Base-by-base conservation (phyloP, 2,797 vertebrate genomes). In the Catharus ustulatus region DNA sequence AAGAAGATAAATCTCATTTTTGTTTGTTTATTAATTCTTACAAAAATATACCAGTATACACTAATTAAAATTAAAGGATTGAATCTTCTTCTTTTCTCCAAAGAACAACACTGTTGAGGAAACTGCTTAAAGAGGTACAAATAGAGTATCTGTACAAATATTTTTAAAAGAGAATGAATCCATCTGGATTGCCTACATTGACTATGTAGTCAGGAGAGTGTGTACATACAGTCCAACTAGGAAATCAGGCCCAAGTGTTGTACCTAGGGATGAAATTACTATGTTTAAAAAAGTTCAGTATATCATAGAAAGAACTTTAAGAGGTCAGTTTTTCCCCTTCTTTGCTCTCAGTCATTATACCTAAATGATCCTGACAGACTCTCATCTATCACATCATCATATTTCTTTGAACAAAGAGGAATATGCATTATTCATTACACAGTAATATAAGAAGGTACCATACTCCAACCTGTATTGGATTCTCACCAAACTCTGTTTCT, bases 401-500 rank as follows among this genome's bases (percentile, higher is more conserved):
- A 80, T 77, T 68, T 76, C 68, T 55, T 86, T 87, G 49, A 85
- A 52, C 24, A 72, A 71, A 67, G 36, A 74, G 34, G 13, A 88
- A 69, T 66, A 86, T 90, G 15, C 13, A 79, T 85, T 90, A 95
- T 94, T 90, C 54, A 93, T 84, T 75, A 26, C 15, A 30, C 8
- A 54, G 45, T 54, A 68, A 78, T 73, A 36, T 45, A 64, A 81
- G 42, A 91, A 85, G 18, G 15, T 74, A n/a, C 8, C 14, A 21
- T 57, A 55, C 3, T 52, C 15, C 27, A 82, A 45, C 2, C 20
- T 57, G 18, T 66, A 18, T 11, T 51, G 43, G 80, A 86, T 84
- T 94, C 42, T 84, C 13, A 88, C 76, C 42, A 82, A 91, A 90
- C 36, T 83, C 15, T 74, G 3, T 86, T 95, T 92, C 46, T 80